Conservation (phyloP, 2,797 vertebrate genomes). For the Taenioides sp. region DNA sequence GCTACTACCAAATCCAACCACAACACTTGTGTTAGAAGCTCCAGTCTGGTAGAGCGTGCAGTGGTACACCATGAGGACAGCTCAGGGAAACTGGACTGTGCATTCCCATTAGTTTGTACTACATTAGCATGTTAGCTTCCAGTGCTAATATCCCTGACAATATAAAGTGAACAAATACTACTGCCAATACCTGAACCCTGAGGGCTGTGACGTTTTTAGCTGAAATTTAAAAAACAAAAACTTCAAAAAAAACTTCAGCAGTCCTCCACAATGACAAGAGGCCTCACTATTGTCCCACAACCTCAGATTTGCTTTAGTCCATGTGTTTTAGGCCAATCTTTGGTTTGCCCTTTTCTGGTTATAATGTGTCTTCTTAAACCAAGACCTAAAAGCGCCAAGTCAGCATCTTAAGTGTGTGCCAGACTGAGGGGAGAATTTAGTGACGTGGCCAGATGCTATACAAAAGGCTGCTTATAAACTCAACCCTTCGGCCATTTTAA, state of each 20-base stretch:
- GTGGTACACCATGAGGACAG: slow-evolving; percentile 94
- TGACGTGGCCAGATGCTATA: slow-evolving; percentile 65
- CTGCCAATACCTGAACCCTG: slow-evolving; percentile 83
- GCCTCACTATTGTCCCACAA: slow-evolving; percentile 59
- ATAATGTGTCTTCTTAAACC: slow-evolving; percentile 70
- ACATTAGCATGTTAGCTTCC: slow-evolving; percentile 91
- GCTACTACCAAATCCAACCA: slow-evolving; percentile 90
- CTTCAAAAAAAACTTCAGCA: slow-evolving; percentile 44
- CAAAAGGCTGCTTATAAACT: slow-evolving; percentile 66
- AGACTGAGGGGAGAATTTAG: slow-evolving; percentile 64
- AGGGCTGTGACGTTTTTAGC: slow-evolving; percentile 72
- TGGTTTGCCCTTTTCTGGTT: slow-evolving; percentile 87
- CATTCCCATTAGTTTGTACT: slow-evolving; percentile 90
- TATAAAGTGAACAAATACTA: slow-evolving; percentile 90
- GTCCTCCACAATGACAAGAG: slow-evolving; percentile 50
- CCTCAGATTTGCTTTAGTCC: slow-evolving; percentile 75
- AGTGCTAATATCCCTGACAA: slow-evolving; percentile 97
- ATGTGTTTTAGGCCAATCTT: slow-evolving; percentile 92
- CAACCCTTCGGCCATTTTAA: slow-evolving; percentile 80
- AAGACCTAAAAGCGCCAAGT: slow-evolving; percentile 69
- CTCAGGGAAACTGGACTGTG: slow-evolving; percentile 81
- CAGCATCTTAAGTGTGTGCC: slow-evolving; percentile 58
- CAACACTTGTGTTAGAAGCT: slow-evolving; percentile 90
- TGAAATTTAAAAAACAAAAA: slow-evolving; percentile 67
- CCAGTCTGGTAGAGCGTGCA: slow-evolving; percentile 91